These are phyloP conservation scores for Ichneumoninae sp. DNA, from an alignment of 2,888 invertebrate species.

Conservation along the genomic window DNA sequence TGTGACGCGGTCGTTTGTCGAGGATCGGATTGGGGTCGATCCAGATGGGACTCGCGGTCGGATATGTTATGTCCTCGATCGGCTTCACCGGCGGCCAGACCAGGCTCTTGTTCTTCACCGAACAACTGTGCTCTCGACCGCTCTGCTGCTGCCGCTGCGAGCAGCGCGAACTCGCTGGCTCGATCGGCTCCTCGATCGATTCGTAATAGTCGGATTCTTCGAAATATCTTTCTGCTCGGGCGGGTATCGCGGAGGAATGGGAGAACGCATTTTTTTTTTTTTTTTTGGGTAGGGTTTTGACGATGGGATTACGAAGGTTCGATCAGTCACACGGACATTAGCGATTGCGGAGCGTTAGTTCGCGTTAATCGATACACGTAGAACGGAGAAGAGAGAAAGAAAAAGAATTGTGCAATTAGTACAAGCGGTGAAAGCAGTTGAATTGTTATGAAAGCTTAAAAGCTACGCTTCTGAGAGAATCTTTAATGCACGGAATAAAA, in stretches of 20 bases:
- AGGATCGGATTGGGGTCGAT: constrained; percentile 81
- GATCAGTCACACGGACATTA: constrained; percentile 18
- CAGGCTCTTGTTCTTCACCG: constrained; percentile 75
- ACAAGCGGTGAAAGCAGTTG: constrained; percentile 56
- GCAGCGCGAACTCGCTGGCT: not conserved
- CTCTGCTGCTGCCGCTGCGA: not conserved
- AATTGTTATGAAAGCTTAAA: constrained; percentile 8
- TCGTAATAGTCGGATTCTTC: constrained; percentile 76
- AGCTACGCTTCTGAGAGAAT: not conserved
- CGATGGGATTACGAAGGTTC: not conserved
- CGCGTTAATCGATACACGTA: constrained; percentile 27
- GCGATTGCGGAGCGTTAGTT: constrained; percentile 41
- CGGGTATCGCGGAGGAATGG: not conserved
- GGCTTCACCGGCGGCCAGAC: constrained; percentile 81
- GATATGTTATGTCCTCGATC: constrained; percentile 81
- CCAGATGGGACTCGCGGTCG: constrained; percentile 83
- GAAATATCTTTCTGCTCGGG: constrained; percentile 60
- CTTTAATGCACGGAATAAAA: too few species aligned
- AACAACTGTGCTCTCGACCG: constrained; percentile 58
- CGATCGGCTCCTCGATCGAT: constrained; percentile 65
- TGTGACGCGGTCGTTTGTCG: constrained; percentile 74
- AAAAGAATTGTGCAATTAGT: constrained; percentile 53
- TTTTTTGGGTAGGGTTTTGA: not conserved
- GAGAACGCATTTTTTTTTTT: not conserved
- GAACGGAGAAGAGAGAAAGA: constrained; percentile 46